A percentile compares a stretch with the other conserved stretches of the same genome.
These are phyloP conservation scores for Orthosia cruda DNA, from an alignment of 2,888 invertebrate genomes.

Conservation along the genomic window DNA sequence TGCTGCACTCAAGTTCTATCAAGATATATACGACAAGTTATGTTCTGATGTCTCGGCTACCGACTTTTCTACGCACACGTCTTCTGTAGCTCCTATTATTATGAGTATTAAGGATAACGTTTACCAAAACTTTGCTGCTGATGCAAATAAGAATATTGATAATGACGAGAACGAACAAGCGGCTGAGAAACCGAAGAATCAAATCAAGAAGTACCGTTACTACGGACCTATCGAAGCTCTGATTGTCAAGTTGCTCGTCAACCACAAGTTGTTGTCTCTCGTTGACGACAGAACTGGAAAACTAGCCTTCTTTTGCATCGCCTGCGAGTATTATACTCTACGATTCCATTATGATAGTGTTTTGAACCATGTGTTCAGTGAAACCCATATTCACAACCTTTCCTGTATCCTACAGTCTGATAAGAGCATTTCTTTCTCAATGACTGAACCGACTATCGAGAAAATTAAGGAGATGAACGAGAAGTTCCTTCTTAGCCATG, in stretches of 20 bases:
- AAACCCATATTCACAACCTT: slow-evolving; percentile 86
- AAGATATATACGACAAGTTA: slow-evolving; percentile 82
- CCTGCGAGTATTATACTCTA: slow-evolving; percentile 89
- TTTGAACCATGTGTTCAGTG: slow-evolving; percentile 88
- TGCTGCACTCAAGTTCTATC: slow-evolving; percentile 85
- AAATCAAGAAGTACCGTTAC: slow-evolving; percentile 86
- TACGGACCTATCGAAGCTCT: slow-evolving; percentile 87
- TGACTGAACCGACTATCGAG: slow-evolving; percentile 80
- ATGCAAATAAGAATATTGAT: slow-evolving; percentile 87
- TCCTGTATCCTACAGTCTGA: slow-evolving; percentile 85
- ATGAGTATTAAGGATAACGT: slow-evolving; percentile 90
- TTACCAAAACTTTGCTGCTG: slow-evolving; percentile 87
- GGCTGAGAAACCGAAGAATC: slow-evolving; percentile 85
- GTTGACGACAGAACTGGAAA: slow-evolving; percentile 89
- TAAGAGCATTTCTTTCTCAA: slow-evolving; percentile 82
- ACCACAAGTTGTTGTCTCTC: slow-evolving; percentile 85
- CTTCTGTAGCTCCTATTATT: slow-evolving; percentile 88
- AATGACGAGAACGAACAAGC: slow-evolving; percentile 85
- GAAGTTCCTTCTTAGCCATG: slow-evolving; percentile 83
- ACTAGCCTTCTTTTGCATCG: slow-evolving; percentile 88
- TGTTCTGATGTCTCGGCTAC: slow-evolving; percentile 80
- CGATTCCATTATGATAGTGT: slow-evolving; percentile 89
- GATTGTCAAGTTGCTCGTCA: slow-evolving; percentile 82
- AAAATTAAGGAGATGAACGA: slow-evolving; percentile 86
- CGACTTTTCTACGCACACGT: slow-evolving; percentile 85